A percentile compares a stretch with the other conserved stretches of the same genome.
These are phyloP conservation scores for Plectrocnemia conspersa DNA, from an alignment of 1,140 invertebrate species.

Conservation along the genomic window DNA sequence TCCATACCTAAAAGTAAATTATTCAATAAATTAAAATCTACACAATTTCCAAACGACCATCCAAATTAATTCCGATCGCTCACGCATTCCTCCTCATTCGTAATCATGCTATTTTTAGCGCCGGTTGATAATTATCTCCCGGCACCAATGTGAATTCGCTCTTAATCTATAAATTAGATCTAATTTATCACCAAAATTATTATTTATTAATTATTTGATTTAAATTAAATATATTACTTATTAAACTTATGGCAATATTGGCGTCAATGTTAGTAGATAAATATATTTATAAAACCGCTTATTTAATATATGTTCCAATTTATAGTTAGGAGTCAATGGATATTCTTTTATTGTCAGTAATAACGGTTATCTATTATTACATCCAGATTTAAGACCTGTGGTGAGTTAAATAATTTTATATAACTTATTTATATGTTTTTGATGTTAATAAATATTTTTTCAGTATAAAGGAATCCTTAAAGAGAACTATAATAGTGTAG, in stretches of 20 bases:
- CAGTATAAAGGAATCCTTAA: constrained; percentile 71
- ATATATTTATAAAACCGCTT: constrained; percentile 19
- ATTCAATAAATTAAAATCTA: no score
- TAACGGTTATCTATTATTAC: constrained; percentile 87
- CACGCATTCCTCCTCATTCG: no score
- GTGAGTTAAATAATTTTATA: constrained; percentile 48
- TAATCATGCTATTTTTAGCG: no score
- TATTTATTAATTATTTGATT: constrained; percentile 2
- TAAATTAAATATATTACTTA: constrained; percentile 1
- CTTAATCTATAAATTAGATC: no score
- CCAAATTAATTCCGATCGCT: no score
- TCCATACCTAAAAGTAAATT: no score
- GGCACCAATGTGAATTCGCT: no score
- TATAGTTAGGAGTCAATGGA: constrained; percentile 88
- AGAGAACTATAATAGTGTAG: constrained; percentile 93
- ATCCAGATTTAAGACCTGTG: constrained; percentile 72
- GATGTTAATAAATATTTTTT: constrained; percentile 27
- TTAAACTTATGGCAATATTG: no score
- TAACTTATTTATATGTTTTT: constrained; percentile 6
- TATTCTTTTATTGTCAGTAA: constrained; percentile 95
- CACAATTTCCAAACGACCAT: no score
- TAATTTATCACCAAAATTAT: no score
- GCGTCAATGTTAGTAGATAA: no score
- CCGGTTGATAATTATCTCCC: no score
- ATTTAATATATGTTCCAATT: constrained; percentile 28